Evolutionary conservation across 2,888 invertebrate genomes (phyloP), one percentile per base, ranked within the genome.

Genomic region (Chironomus tentans): DNA sequence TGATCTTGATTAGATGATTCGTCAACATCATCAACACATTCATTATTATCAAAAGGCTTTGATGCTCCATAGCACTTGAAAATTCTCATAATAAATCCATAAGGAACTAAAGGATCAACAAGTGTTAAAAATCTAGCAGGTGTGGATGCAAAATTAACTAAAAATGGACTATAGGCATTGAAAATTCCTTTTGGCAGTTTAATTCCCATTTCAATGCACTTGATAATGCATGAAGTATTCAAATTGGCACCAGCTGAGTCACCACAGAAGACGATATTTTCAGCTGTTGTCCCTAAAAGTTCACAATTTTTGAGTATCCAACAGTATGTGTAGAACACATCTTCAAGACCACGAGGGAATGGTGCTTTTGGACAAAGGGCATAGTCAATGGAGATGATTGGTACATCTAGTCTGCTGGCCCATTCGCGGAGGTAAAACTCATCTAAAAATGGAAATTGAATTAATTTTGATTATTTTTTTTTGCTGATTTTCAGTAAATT

Each of bases 241-340:
- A 99, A 87, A 84, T 98, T 98, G 0, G 94, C 98, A 0, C 99
- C 98, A 0, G 98, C 98, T 13, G 97, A 98, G 84, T 99, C 98
- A 0, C 98, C 99, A 79, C 90, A 91, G 77, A 89, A 87, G 3
- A 91, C 86, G 78, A 91, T 87, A 70, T 87, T 84, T 81, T 90
- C 89, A 56, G 88, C 93, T 68, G 91, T 91, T 38, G 89, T 90
- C 2, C 93, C 93, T 47, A 92, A 85, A 73, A 90, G 84, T 61
- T 90, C 83, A 77, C 90, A 87, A 86, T 98, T 91, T 80, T 93
- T 90, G 77, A 97, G 83, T 79, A 94, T 92, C 98, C 98, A 99
- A 78, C 94, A 93, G 82, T 98, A 99, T 0, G 93, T 93, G 81
- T 94, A 98, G 79, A 94, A 89, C 0, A 95, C 91, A 84, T 99